These are phyloP conservation scores for Riptortus pedestris DNA, from an alignment of 1,140 invertebrate species.

Conservation along the genomic window DNA sequence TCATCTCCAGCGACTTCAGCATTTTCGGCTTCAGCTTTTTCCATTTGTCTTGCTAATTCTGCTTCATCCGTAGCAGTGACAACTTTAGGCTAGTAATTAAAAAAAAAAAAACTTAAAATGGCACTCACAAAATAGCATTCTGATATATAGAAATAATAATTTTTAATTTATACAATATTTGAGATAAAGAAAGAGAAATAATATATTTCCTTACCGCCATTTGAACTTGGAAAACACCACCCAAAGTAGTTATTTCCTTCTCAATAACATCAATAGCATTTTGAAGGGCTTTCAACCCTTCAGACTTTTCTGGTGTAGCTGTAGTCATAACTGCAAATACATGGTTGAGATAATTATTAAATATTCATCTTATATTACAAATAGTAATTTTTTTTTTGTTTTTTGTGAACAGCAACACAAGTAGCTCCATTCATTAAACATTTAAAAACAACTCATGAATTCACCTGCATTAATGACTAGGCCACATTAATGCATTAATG, in stretches of 20 bases:
- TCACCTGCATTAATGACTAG: no score
- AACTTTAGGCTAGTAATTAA: conserved; percentile 73
- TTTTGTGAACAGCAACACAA: no score
- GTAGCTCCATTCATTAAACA: no score
- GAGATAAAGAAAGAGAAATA: neutral
- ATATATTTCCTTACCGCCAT: conserved; percentile 71
- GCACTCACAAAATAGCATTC: neutral
- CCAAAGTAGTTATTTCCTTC: conserved; percentile 66
- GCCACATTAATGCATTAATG: no score
- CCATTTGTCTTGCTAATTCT: conserved; percentile 85
- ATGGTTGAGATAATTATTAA: no score
- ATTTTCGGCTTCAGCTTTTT: conserved; percentile 86
- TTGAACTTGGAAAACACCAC: conserved; percentile 89
- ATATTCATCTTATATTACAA: neutral
- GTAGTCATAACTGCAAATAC: conserved; percentile 83
- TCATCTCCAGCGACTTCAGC: conserved; percentile 82
- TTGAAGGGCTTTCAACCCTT: conserved; percentile 80
- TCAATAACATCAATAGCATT: conserved; percentile 82
- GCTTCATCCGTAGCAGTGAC: conserved; percentile 96
- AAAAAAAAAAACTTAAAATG: conserved; percentile 23
- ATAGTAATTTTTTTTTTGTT: no score
- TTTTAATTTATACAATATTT: neutral
- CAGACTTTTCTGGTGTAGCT: conserved; percentile 88
- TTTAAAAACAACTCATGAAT: no score
- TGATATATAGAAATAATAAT: neutral